Base-by-base conservation (phyloP, 2,113 vertebrate species). In the Hyperopisus bebe region DNA sequence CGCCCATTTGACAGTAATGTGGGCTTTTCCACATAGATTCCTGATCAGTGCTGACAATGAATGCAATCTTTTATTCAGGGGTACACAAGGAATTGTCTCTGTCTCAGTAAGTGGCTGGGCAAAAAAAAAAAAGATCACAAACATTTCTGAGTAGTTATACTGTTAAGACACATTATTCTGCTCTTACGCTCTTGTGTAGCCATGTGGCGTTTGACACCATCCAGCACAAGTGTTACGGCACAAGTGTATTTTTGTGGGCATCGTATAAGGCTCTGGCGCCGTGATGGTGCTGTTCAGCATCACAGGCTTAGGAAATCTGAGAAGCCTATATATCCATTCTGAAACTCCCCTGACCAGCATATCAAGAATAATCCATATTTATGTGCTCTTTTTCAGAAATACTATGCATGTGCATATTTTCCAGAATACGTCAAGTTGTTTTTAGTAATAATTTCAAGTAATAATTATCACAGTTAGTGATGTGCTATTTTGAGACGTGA, bases 11-110 rank as follows among this genome's bases (percentile, higher is more conserved):
- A 80, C 88, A 51, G 39, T 66, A n/a, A 74, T 27, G 11, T 15
- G n/a, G 62, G 39, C 55, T 44, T 17, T 39, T 88, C 35, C 11
- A n/a, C 87, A 17, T 47, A 27, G 44, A 46, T 88, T 50, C 70
- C 10, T 80, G 15, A 89, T 80, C 47, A 77, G 66, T 89, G 24
- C 19, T 24, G 88, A 53, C 19, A 7, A 44, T 24, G 35, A 55
- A 83, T 53, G 74, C 85, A 42, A 13, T 27, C 47, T 47, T 86
- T 86, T 86, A 86, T 86, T 86, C 44, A 86, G 83, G 83, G 44
- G 5, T 50, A 86, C 47, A 50, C 82, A 48, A 48, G 83, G 21
- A 86, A 27, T 50, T 27, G 13, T 47, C 70, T 50, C 21, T 85
- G 70, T 77, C n/a, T 86, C 44, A 27, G 2, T 48, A 50, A 47